Evolutionary conservation across 2,888 invertebrate genomes (phyloP).

Genomic region (Drosophila kuntzei): DNA sequence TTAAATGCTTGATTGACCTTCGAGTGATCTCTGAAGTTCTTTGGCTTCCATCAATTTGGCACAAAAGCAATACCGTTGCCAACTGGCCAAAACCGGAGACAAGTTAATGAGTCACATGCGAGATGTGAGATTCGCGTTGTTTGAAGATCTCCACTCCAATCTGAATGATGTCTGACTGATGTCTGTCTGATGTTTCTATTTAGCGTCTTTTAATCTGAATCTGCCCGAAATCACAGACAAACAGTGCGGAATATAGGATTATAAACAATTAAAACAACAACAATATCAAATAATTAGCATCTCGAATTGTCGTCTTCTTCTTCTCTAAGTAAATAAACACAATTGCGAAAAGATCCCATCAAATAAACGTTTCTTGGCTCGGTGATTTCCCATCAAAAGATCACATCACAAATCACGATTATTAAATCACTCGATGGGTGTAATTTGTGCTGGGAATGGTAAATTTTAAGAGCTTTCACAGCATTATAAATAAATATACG

Average conservation of each 20-base stretch:
- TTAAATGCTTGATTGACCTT: conserved; percentile 61
- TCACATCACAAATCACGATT: conserved; percentile 35
- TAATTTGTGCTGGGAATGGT: conserved; percentile 31
- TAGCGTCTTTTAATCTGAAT: conserved; percentile 30
- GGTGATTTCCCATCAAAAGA: conserved; percentile 33
- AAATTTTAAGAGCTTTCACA: conserved; percentile 41
- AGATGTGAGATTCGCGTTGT: conserved; percentile 6
- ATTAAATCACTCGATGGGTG: conserved; percentile 16
- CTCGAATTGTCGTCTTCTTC: conserved; percentile 12
- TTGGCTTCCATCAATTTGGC: conserved; percentile 29
- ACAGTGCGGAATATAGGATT: conserved; percentile 4
- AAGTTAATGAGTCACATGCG: conserved; percentile 58
- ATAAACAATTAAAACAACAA: conserved; percentile 35
- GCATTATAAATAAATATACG: conserved; percentile 27
- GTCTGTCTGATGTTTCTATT: conserved; percentile 28
- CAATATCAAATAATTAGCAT: conserved; percentile 42
- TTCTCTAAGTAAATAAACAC: conserved; percentile 22
- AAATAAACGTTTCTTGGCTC: background rate
- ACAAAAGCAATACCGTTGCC: conserved; percentile 10
- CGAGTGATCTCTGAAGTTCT: conserved; percentile 43
- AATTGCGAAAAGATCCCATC: conserved; percentile 10
- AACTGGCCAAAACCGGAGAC: conserved; percentile 17
- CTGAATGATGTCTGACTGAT: background rate
- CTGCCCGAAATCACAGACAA: conserved; percentile 14
- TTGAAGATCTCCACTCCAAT: too few relatives aligned